Base-by-base conservation (phyloP, 1,140 invertebrate species). In the Cyphomyrmex costatus region DNA sequence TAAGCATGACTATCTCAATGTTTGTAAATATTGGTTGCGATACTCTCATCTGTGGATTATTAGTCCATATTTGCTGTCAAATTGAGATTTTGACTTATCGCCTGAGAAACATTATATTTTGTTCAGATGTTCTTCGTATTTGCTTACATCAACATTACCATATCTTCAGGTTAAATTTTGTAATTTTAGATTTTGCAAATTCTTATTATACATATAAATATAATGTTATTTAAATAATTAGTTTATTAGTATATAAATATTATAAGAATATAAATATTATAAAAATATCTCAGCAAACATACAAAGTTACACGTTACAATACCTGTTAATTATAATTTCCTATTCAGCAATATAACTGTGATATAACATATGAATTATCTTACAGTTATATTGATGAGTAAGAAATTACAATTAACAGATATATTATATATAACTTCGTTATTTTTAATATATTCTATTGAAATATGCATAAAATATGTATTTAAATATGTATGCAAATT, bases 31-130 rank as follows among this genome's bases (percentile, higher is more conserved):
- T 74, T 21, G 86, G 60, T 7, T 85, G 61, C 5, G 90, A 91
- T 21, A 79, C 53, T 21, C 30, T 89, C 8, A 74, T 89, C 1
- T 85, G 79, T n/a, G 86, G 90, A 10, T 71, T 91, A 24, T 84
- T 91, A 49, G 78, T 88, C 0, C 85, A 83, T 14, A 86, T 84
- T 10, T 90, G 78, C 7, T 53, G 86, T n/a, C 88, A 88, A 60
- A 70, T 91, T 12, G 85, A 86, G 19, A 91, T 90, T 21, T 60
- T 88, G 0, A 21, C 63, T 27, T 19, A 91, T 49, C 84, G 90
- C 8, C 63, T 90, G 19, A 51, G 12, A 42, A 58, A 49, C 4
- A 7, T 88, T 1, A 46, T 61, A 4, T 66, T 30, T 14, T 14
- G 58, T 56, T 24, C 51, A 6, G 14, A 27, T 5, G 4, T 14